A percentile compares a stretch with the other conserved stretches of the same genome.
phyloP scores from a whole-genome alignment of 2,113 vertebrate species.

The Marmota flaviventris region DNA sequence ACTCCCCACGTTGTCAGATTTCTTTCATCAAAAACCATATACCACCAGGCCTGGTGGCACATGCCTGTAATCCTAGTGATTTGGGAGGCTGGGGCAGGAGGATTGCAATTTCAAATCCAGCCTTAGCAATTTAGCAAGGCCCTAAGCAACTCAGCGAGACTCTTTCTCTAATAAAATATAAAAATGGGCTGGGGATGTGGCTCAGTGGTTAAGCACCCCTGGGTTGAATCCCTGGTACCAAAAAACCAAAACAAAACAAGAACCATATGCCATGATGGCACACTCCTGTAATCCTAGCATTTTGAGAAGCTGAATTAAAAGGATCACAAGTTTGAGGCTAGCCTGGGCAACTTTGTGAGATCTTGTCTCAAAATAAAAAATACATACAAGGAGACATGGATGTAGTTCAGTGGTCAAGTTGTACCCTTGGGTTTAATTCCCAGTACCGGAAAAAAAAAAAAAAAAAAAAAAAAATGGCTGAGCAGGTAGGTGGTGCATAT shows the following conservation, averaged over 20 bases:
- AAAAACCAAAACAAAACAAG: too few species aligned
- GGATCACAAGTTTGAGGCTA: not conserved
- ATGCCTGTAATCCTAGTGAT: too few species aligned
- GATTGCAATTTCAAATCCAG: too few species aligned
- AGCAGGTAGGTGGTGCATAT: not conserved
- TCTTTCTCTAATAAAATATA: too few species aligned
- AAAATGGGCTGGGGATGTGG: too few species aligned
- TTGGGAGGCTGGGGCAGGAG: too few species aligned
- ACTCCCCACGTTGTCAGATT: not conserved
- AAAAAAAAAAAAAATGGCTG: too few species aligned
- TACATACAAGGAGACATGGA: not conserved
- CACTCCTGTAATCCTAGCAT: not conserved
- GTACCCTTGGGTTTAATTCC: not conserved
- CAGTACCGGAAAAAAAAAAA: not conserved
- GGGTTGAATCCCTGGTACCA: too few species aligned
- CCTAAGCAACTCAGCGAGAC: too few species aligned
- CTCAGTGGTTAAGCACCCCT: too few species aligned
- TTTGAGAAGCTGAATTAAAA: not conserved
- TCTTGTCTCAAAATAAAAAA: not conserved
- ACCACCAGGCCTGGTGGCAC: too few species aligned
- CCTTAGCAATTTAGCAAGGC: too few species aligned
- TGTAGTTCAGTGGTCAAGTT: not conserved
- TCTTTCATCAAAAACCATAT: not conserved
- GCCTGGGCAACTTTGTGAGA: not conserved
- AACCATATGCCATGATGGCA: not conserved